Evolutionary conservation across 2,797 vertebrate genomes (phyloP).

Genomic region (Gymnothorax reevesii): DNA sequence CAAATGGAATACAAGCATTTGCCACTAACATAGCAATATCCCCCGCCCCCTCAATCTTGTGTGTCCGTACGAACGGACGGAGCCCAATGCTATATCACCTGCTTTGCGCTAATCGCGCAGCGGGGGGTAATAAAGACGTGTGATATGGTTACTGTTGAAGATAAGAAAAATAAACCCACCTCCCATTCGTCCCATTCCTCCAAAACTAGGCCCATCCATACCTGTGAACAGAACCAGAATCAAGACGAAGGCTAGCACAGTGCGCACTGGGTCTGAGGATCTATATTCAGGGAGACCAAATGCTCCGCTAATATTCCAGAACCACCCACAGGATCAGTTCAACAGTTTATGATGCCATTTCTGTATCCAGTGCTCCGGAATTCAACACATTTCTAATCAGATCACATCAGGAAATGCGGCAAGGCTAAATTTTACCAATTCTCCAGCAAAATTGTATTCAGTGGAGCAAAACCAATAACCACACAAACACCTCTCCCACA

Average conservation of each 20-base stretch:
- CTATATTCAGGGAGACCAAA: background rate
- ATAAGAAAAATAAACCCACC: constrained; percentile 69
- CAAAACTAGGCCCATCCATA: constrained; percentile 87
- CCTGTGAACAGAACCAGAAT: constrained; percentile 57
- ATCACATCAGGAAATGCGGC: background rate
- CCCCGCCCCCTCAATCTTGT: no score
- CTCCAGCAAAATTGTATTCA: background rate
- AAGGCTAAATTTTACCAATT: background rate
- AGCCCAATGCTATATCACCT: no score
- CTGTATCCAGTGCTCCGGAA: no score
- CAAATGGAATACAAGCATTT: no score
- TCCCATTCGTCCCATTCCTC: constrained; percentile 89
- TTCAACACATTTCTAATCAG: background rate
- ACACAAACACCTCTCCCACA: background rate
- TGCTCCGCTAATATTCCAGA: background rate
- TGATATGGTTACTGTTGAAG: no score
- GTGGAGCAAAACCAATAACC: background rate
- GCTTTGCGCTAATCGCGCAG: no score
- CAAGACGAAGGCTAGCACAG: background rate
- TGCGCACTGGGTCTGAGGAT: background rate
- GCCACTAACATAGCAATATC: no score
- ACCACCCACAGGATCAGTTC: background rate
- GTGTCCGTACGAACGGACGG: no score
- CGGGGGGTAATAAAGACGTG: no score
- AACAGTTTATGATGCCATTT: background rate